Evolutionary conservation across 2,888 invertebrate species (phyloP), one percentile per base, ranked within the genome.

Genomic region (Metacarcinus magister): DNA sequence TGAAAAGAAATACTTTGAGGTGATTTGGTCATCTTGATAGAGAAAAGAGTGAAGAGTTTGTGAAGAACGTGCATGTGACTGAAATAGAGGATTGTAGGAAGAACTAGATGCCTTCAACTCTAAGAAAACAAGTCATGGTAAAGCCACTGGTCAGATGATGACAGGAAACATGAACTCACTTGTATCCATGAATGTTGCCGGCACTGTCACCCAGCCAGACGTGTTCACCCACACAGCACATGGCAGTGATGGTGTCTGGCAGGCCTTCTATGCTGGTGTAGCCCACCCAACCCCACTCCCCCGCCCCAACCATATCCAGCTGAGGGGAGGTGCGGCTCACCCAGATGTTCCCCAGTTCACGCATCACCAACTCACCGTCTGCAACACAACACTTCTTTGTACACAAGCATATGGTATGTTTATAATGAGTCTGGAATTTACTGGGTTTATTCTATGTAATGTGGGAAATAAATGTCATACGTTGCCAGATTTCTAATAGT

Each of bases 181-280:
- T 98, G 97, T 99, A 99, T 0, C 99, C 98, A 97, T 98, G 98
- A 96, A 99, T 98, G 97, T 98, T 98, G n/a, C 99, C 99, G 0
- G 98, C 98, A 93, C 98, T 98, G 98, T 99, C 99, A 0, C 99
- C 99, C 97, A 99, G 98, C 99, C 99, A 99, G 97, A 99, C 98
- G n/a, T 97, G 97, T 97, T 98, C 98, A 92, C 98, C 98, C 0
- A 99, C 98, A 23, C 98, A 98, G 97, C 99, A 99, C 97, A 98
- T 98, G 0, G 98, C 98, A 5, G 97, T 97, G 43, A 98, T 97
- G 89, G 97, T 97, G 97, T 67, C 97, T 92, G 97, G 97, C 28
- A 97, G 96, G 2, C 97, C 97, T 90, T 97, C 96, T 48, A 97
- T 96, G 92, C 96, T 97, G 93, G 95, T 96, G 96, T 96, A 96